Conservation (phyloP, 53 echinoderm and acorn worm species). For the Holothuria leucospilota region DNA sequence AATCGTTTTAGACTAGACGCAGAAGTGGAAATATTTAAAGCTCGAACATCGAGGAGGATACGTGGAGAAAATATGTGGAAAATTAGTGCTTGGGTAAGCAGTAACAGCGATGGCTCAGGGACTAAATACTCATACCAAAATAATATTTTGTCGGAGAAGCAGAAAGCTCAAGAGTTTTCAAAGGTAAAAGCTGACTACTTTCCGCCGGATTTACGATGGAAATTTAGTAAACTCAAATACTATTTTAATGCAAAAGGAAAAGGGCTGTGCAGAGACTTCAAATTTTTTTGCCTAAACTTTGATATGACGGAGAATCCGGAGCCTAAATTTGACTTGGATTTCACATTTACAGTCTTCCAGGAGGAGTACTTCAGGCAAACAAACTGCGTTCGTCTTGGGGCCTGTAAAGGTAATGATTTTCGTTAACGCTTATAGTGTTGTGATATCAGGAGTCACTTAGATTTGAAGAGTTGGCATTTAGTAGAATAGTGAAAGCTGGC, state of each 20-base stretch:
- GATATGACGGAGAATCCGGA: constrained; percentile 9
- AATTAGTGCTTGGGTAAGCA: constrained; percentile 38
- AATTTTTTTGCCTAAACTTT: constrained; percentile 28
- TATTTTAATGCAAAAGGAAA: neutral
- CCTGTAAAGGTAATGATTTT: constrained; percentile 1
- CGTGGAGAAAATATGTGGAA: constrained; percentile 35
- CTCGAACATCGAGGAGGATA: neutral
- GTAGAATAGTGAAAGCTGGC: no score
- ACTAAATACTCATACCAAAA: neutral
- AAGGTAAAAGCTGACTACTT: neutral
- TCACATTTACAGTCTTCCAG: constrained; percentile 12
- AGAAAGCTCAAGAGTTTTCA: constrained; percentile 13
- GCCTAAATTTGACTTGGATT: constrained; percentile 16
- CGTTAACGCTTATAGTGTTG: no score
- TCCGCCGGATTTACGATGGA: constrained; percentile 2
- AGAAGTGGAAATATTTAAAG: neutral
- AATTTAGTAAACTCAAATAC: constrained; percentile 8
- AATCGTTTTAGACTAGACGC: neutral
- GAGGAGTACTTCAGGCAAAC: constrained; percentile 25
- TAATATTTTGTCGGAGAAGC: constrained; percentile 19
- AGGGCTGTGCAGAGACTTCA: constrained; percentile 14
- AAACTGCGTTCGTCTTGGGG: constrained; percentile 1
- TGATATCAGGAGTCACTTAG: no score
- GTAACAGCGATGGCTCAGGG: constrained; percentile 38
- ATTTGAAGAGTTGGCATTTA: no score